Evolutionary conservation across 2,888 invertebrate species (phyloP).

Genomic region (Cinara cedri): DNA sequence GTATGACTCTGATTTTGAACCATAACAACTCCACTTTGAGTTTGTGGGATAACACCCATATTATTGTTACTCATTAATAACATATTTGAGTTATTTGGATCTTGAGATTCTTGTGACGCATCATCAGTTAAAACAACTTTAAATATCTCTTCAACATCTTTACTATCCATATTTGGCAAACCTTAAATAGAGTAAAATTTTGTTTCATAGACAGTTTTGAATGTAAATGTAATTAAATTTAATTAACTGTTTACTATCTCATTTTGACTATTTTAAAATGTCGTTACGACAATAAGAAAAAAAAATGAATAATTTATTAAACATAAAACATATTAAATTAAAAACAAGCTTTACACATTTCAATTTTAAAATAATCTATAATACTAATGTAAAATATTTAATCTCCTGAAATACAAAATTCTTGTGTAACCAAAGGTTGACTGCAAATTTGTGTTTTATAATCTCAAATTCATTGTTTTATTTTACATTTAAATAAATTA

Average conservation of each 20-base stretch:
- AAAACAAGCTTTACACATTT: neutral
- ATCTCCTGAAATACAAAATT: neutral
- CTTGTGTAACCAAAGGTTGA: neutral
- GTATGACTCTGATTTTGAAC: conserved; percentile 45
- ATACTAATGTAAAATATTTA: neutral
- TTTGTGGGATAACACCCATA: conserved; percentile 27
- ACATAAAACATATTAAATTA: neutral
- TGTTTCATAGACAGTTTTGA: neutral
- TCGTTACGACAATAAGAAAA: neutral
- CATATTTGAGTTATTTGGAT: conserved; percentile 66
- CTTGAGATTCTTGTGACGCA: conserved; percentile 73
- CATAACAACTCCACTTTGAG: conserved; percentile 55
- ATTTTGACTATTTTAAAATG: too few species aligned
- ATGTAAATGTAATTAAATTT: too few species aligned
- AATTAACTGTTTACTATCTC: too few species aligned
- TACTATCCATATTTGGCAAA: conserved; percentile 85
- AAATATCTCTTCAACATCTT: conserved; percentile 90
- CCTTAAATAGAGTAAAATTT: conserved; percentile 61
- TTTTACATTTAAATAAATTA: neutral
- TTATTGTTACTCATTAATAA: conserved; percentile 63
- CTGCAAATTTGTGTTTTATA: neutral
- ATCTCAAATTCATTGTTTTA: neutral
- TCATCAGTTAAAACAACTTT: conserved; percentile 87
- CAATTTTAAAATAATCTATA: neutral
- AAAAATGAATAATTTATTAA: neutral